Conservation (phyloP, 2,113 vertebrate genomes). For the Nanger granti region DNA sequence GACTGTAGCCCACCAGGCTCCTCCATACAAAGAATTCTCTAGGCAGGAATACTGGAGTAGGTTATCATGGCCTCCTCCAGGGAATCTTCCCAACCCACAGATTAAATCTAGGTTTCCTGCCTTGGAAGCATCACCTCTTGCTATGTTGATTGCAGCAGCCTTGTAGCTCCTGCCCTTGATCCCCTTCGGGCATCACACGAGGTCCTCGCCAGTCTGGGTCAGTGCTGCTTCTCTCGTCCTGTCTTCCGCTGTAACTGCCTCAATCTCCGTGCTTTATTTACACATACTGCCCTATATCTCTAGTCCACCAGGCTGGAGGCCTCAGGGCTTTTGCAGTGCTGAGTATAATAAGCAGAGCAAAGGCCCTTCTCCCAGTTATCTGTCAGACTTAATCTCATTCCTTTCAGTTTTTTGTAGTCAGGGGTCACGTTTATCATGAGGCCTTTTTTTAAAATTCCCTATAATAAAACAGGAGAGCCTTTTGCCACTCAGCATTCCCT, state of each 20-base stretch:
- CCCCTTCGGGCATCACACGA: not conserved
- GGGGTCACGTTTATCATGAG: not conserved
- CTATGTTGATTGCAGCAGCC: not conserved
- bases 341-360: not conserved
- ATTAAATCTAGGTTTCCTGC: not conserved
- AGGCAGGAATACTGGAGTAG: not conserved
- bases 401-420: not conserved
- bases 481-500: not conserved
- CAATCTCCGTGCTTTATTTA: not conserved
- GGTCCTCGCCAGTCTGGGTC: not conserved
- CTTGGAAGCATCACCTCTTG: not conserved
- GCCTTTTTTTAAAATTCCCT: not conserved
- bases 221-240: not conserved
- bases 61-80: not conserved
- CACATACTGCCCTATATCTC: not conserved
- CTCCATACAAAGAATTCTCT: not conserved
- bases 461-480: not conserved
- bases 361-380: not conserved
- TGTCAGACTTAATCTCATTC: not conserved
- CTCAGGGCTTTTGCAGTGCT: not conserved
- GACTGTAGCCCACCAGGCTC: not conserved
- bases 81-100: not conserved
- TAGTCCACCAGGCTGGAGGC: not conserved
- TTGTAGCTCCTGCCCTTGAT: not conserved
- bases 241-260: not conserved